Conservation (phyloP, 2,113 vertebrate species). For the Verasper variegatus region DNA sequence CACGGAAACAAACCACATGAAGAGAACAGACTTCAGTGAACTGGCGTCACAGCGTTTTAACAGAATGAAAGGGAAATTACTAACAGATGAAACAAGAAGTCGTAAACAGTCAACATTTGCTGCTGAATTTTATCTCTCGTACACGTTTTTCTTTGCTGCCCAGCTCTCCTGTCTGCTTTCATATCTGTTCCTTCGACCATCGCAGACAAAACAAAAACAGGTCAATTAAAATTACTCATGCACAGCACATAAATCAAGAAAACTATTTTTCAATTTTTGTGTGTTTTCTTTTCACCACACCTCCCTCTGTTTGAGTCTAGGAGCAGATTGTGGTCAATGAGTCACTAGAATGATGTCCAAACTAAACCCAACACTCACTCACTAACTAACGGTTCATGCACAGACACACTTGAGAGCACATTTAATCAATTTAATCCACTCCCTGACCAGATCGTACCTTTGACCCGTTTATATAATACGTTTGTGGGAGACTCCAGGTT, state of each 20-base stretch:
- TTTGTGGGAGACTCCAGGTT: too few relatives aligned
- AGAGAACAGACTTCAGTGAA: constrained; percentile 37
- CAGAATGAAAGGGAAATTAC: constrained; percentile 59
- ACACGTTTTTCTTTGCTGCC: background rate
- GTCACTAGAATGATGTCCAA: constrained; percentile 38
- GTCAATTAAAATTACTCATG: background rate
- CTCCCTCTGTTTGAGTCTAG: constrained; percentile 13
- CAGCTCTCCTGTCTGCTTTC: background rate
- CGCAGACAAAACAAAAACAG: background rate
- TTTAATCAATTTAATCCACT: background rate
- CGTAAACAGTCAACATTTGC: background rate
- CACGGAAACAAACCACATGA: constrained; percentile 65
- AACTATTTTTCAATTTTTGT: constrained; percentile 1
- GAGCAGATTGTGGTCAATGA: constrained; percentile 55
- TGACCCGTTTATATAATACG: too few relatives aligned
- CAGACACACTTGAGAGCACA: constrained; percentile 13
- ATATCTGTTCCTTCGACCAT: background rate
- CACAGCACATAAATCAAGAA: constrained; percentile 1
- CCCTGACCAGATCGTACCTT: background rate
- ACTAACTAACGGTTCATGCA: background rate
- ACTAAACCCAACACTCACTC: constrained; percentile 8
- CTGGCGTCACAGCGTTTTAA: constrained; percentile 44
- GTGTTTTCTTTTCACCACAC: background rate
- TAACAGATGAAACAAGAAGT: constrained; percentile 65
- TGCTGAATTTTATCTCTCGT: background rate